phyloP scores from a whole-genome alignment of 2,888 invertebrate species.

The Andrena haemorrhoa region DNA sequence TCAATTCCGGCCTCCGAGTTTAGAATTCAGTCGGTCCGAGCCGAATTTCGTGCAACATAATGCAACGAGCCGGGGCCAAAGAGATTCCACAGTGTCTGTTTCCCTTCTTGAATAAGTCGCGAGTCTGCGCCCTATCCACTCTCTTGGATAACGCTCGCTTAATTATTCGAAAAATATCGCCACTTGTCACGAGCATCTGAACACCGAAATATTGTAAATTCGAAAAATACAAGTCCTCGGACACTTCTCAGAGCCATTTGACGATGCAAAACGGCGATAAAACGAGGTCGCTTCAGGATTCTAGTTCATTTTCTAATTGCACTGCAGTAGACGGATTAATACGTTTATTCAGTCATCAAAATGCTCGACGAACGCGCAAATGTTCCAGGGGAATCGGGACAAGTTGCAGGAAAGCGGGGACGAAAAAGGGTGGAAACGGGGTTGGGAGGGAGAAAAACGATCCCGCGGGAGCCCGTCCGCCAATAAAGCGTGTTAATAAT shows the following conservation, averaged over 20 bases:
- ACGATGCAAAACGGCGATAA: too few species aligned
- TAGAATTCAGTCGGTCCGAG: slow-evolving; percentile 23
- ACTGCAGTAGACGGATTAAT: slow-evolving; percentile 10
- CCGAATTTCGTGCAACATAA: neutral
- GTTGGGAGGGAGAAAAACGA: slow-evolving; percentile 18
- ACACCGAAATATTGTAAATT: too few species aligned
- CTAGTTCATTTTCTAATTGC: neutral
- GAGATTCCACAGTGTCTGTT: slow-evolving; percentile 5
- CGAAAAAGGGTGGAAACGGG: slow-evolving; percentile 4
- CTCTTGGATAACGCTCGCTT: neutral
- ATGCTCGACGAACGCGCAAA: slow-evolving; percentile 34
- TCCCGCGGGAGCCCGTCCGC: slow-evolving; percentile 34
- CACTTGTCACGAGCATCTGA: too few species aligned
- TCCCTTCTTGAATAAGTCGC: neutral
- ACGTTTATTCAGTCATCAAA: slow-evolving; percentile 49
- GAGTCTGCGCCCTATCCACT: neutral
- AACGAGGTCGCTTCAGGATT: neutral
- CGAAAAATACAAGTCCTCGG: too few species aligned
- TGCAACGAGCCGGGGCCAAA: neutral
- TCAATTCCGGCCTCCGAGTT: slow-evolving; percentile 12
- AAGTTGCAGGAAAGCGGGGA: slow-evolving; percentile 1
- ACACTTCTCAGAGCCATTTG: too few species aligned
- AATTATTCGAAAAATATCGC: neutral
- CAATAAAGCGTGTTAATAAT: slow-evolving; percentile 66
- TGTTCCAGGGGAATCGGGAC: slow-evolving; percentile 30